Percentiles rank a stretch among this genome's conserved stretches.
Evolutionary conservation across 2,888 invertebrate species (phyloP).

Genomic region (Chrysomela aeneicollis): DNA sequence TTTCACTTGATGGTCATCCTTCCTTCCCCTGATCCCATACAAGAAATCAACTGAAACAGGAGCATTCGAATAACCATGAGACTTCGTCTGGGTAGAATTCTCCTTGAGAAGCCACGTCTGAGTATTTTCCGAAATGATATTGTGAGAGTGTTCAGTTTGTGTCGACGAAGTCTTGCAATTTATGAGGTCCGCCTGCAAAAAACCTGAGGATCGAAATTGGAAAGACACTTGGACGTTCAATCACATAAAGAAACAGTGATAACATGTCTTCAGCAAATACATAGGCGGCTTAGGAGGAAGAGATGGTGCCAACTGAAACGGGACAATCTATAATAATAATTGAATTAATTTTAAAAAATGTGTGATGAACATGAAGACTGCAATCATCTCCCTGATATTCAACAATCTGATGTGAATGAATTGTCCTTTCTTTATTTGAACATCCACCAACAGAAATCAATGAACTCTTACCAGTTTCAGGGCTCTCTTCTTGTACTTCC

Average conservation of each 20-base stretch:
- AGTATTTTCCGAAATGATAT: slow-evolving; percentile 65
- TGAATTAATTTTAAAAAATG: no score
- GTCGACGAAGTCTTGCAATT: slow-evolving; percentile 72
- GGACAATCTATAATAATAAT: no score
- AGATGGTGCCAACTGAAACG: no score
- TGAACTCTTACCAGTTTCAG: slow-evolving; percentile 70
- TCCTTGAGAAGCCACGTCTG: slow-evolving; percentile 68
- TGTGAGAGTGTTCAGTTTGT: slow-evolving; percentile 73
- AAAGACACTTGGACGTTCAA: no score
- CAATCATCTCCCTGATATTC: no score
- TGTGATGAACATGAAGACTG: no score
- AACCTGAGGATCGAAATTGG: no score
- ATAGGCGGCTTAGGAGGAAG: no score
- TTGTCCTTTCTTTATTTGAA: neutral
- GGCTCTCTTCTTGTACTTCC: slow-evolving; percentile 82
- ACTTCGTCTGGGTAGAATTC: slow-evolving; percentile 60
- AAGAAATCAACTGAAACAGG: slow-evolving; percentile 60
- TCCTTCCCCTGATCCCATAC: slow-evolving; percentile 67
- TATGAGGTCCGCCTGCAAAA: slow-evolving; percentile 68
- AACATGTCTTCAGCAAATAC: no score
- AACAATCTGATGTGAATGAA: no score
- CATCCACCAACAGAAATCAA: neutral
- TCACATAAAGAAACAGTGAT: no score
- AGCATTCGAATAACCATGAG: slow-evolving; percentile 59
- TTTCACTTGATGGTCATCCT: slow-evolving; percentile 65